phyloP scores from a whole-genome alignment of 2,888 invertebrate genomes.

The Microctonus brassicae region DNA sequence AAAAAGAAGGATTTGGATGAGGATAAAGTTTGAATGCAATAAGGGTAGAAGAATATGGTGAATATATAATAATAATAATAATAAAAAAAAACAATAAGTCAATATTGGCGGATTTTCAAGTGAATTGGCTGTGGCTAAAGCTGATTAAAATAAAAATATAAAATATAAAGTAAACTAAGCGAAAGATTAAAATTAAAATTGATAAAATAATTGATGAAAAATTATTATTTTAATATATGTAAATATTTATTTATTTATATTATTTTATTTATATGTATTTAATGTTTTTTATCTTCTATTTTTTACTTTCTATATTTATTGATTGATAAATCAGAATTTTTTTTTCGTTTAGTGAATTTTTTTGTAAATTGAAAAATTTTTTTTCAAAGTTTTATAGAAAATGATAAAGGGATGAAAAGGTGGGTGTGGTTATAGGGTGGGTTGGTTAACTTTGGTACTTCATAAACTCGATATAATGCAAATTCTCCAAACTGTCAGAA shows the following conservation, averaged over 20 bases:
- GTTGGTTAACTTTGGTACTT: not conserved
- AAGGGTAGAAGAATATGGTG: not conserved
- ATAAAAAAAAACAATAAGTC: conserved; percentile 6
- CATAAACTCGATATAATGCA: conserved; percentile 19
- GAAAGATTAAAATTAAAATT: not conserved
- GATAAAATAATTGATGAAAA: not conserved
- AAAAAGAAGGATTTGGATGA: too few relatives aligned
- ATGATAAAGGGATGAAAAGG: too few relatives aligned
- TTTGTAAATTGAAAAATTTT: too few relatives aligned
- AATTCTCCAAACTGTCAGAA: conserved; percentile 26
- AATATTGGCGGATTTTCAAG: not conserved
- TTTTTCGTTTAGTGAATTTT: too few relatives aligned
- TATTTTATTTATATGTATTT: too few relatives aligned
- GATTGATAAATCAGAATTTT: too few relatives aligned
- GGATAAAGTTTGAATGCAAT: too few relatives aligned
- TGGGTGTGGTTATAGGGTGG: not conserved
- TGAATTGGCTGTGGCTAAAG: not conserved
- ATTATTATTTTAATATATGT: too few relatives aligned
- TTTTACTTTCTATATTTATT: too few relatives aligned
- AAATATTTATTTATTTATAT: too few relatives aligned
- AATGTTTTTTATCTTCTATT: too few relatives aligned
- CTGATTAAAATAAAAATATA: not conserved
- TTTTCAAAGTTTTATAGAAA: too few relatives aligned
- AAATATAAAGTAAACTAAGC: not conserved
- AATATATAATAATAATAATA: not conserved